Base-by-base conservation (phyloP, 2,797 vertebrate genomes). In the Enteromius fasciolatus region DNA sequence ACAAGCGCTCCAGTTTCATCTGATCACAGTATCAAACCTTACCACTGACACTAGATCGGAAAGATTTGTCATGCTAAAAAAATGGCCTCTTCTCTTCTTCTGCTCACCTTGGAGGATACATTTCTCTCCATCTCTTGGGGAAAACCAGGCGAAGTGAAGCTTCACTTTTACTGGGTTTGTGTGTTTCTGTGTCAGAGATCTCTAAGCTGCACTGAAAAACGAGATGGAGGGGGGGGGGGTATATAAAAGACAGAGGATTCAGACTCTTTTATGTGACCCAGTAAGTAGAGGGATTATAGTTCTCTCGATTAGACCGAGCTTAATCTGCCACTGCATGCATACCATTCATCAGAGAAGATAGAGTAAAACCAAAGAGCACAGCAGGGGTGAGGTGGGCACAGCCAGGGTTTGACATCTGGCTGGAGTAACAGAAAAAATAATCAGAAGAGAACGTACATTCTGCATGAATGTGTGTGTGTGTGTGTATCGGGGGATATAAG, bases 231-330 rank as follows among this genome's bases (percentile, higher is more conserved):
- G 31, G 28, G 39, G 41, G 10, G 18, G 18, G 72, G 52, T 18
- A 3, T 2, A 36, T 54, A 59, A 54, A 79, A 80, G 54, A 78
- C 23, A 73, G 76, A 75, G 69, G 52, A 63, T 77, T 83, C 74
- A 28, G 63, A 75, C 57, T 75, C 84, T 82, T 85, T 78, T 75
- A 67, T 74, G 67, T 82, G 86, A 81, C 85, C 83, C 80, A 86
- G 68, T 87, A 84, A 87, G 39, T 87, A 80, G 72, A 86, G 80
- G 83, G 83, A 84, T 87, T 87, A 84, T 73, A 76, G 64, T 54
- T 48, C 72, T 84, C 69, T 84, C 72, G 86, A 87, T 84, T 84
- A 84, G 76, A 87, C 80, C n/a, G 18, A 76, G 25, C 80, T 79
- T 82, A 84, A 82, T 81, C 86, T 84, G 46, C 17, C 54, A 25